These are phyloP conservation scores for Elephas maximus DNA, from an alignment of 2,113 vertebrate species.

Conservation along the genomic window DNA sequence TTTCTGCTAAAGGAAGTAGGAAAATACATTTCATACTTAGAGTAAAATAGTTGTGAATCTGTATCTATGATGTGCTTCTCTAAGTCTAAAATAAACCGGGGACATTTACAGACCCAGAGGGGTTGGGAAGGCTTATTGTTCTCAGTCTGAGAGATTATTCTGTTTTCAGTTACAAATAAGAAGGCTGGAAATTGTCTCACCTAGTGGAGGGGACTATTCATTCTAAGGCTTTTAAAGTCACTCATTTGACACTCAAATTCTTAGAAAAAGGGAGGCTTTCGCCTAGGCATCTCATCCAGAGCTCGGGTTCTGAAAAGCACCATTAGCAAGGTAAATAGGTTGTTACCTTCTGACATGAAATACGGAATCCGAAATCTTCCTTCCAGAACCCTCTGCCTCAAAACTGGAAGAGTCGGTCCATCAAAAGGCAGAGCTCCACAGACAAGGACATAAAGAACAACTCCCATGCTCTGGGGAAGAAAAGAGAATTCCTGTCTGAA, in stretches of 20 bases:
- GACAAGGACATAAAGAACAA: slow-evolving; percentile 98
- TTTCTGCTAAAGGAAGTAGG: background rate
- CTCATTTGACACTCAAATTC: background rate
- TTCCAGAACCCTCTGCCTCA: slow-evolving; percentile 97
- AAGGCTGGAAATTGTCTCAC: slow-evolving; percentile 27
- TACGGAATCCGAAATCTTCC: slow-evolving; percentile 99
- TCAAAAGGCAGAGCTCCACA: slow-evolving; percentile 98
- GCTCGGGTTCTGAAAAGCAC: background rate
- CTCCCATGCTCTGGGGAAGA: slow-evolving; percentile 96
- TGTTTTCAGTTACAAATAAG: slow-evolving; percentile 59
- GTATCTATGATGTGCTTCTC: slow-evolving; percentile 12
- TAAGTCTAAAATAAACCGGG: slow-evolving; percentile 61
- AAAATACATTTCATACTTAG: slow-evolving; percentile 50
- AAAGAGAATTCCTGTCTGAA: slow-evolving; percentile 54
- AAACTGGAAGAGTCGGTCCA: slow-evolving; percentile 96
- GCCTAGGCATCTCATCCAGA: background rate
- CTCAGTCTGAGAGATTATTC: slow-evolving; percentile 20
- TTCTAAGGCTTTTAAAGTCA: slow-evolving; percentile 54
- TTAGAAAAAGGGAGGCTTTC: slow-evolving; percentile 16
- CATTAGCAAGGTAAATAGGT: slow-evolving; percentile 55
- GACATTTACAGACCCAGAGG: slow-evolving; percentile 45
- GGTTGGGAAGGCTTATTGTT: slow-evolving; percentile 43
- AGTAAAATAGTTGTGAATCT: slow-evolving; percentile 57
- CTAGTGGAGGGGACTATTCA: background rate
- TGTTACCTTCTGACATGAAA: slow-evolving; percentile 99